phyloP scores from a whole-genome alignment of 2,113 vertebrate species.

The Mastomys coucha region DNA sequence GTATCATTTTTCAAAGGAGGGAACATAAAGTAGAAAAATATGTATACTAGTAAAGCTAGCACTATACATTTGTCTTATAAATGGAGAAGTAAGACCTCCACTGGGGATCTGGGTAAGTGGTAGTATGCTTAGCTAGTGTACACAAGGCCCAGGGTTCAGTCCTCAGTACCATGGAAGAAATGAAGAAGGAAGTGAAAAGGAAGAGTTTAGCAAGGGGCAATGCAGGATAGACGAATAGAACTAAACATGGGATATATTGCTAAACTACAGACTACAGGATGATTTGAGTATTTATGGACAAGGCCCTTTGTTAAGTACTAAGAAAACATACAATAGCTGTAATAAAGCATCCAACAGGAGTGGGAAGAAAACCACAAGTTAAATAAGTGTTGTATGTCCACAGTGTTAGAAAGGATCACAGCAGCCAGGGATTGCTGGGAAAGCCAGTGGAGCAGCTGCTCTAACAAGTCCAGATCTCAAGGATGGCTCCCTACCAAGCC shows the following conservation, averaged over 20 bases:
- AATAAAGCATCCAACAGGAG: slow-evolving; percentile 1
- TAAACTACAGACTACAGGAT: neutral
- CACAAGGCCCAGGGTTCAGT: neutral
- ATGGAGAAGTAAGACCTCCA: neutral
- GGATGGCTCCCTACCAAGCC: slow-evolving; percentile 7
- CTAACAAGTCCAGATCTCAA: neutral
- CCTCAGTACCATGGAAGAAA: neutral
- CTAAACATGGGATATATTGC: neutral
- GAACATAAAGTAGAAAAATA: slow-evolving; percentile 14
- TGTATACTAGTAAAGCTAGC: slow-evolving; percentile 18
- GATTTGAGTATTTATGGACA: slow-evolving; percentile 22
- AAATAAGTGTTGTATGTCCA: slow-evolving; percentile 23
- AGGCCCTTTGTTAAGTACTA: neutral
- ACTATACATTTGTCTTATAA: neutral
- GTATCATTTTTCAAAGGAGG: slow-evolving; percentile 35
- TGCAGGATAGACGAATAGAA: neutral
- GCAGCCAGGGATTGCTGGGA: neutral
- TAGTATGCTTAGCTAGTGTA: neutral
- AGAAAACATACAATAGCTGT: slow-evolving; percentile 12
- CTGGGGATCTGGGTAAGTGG: neutral
- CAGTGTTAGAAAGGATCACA: neutral
- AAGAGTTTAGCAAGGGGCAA: neutral
- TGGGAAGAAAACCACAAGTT: neutral
- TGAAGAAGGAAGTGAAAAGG: neutral
- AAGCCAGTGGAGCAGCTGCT: neutral